Conservation (phyloP, 2,113 vertebrate genomes). For the Catharus fuscescens region DNA sequence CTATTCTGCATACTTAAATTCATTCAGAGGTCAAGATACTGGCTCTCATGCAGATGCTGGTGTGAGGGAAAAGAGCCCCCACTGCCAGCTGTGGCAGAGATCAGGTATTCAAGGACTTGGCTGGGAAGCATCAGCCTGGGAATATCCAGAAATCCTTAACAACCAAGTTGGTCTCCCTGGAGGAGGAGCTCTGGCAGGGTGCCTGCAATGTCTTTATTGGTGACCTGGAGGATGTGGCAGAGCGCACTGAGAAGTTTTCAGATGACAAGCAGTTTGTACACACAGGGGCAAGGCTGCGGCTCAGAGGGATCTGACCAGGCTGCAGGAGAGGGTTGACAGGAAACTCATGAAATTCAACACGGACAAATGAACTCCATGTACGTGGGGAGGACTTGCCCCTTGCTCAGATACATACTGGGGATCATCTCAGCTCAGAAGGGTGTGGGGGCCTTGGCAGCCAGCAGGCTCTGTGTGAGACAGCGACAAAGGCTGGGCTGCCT, state of each 20-base stretch:
- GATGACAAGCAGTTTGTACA: not conserved
- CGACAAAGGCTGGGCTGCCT: not conserved
- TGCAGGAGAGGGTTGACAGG: not conserved
- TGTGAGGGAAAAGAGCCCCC: not conserved
- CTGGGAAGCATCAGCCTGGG: not conserved
- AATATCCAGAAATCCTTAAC: not conserved
- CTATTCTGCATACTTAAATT: not conserved
- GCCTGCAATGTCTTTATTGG: not conserved
- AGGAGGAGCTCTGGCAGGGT: not conserved
- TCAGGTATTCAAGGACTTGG: not conserved
- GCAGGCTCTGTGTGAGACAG: not conserved
- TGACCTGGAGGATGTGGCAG: not conserved
- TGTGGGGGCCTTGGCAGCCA: rapidly evolving
- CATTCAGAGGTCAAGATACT: not conserved
- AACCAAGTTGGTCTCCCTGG: not conserved
- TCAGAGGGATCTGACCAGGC: not conserved
- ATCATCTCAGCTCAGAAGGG: not conserved
- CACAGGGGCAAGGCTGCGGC: rapidly evolving
- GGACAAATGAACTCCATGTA: not conserved
- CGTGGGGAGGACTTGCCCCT: rapidly evolving
- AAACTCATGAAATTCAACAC: not conserved
- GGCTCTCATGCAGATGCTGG: not conserved
- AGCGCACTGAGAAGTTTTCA: not conserved
- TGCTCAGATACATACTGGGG: not conserved
- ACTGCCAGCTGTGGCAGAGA: not conserved